A percentile compares a stretch with the other conserved stretches of the same genome.
Evolutionary conservation across 2,113 vertebrate species (phyloP).

Genomic region (Peromyscus polionotus): DNA sequence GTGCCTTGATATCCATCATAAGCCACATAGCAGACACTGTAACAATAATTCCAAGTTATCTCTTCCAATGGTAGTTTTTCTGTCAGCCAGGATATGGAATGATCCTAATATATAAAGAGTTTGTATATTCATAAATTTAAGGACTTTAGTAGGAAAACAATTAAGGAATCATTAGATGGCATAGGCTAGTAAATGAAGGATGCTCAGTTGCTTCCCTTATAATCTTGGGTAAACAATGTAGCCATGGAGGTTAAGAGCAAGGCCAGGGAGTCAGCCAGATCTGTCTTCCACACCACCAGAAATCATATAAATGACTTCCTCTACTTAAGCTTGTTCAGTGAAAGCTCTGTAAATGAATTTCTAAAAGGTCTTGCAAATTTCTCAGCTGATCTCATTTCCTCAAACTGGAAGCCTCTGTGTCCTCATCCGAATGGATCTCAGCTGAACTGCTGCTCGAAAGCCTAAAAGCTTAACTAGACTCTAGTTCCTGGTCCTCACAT

Average conservation of each 20-base stretch:
- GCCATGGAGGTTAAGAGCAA: neutral
- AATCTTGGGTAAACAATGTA: neutral
- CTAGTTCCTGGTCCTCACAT: too few species aligned
- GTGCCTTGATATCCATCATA: neutral
- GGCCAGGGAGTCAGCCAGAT: too few species aligned
- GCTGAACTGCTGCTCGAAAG: too few species aligned
- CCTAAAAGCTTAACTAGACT: too few species aligned
- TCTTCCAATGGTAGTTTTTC: neutral
- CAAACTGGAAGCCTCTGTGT: too few species aligned
- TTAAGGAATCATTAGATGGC: neutral
- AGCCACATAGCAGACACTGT: fast-evolving
- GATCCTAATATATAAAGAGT: neutral
- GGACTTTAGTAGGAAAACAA: neutral
- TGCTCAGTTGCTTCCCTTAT: neutral
- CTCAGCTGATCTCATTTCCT: too few species aligned
- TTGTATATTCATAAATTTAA: neutral
- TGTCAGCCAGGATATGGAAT: neutral
- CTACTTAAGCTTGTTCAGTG: neutral
- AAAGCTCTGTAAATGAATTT: too few species aligned
- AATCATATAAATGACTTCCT: too few species aligned
- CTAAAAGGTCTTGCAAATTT: too few species aligned
- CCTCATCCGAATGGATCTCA: too few species aligned
- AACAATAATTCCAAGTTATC: neutral
- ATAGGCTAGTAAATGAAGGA: neutral
- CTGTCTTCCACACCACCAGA: neutral